Base-by-base conservation (phyloP, 1,140 invertebrate species). In the Caerostris darwini region DNA sequence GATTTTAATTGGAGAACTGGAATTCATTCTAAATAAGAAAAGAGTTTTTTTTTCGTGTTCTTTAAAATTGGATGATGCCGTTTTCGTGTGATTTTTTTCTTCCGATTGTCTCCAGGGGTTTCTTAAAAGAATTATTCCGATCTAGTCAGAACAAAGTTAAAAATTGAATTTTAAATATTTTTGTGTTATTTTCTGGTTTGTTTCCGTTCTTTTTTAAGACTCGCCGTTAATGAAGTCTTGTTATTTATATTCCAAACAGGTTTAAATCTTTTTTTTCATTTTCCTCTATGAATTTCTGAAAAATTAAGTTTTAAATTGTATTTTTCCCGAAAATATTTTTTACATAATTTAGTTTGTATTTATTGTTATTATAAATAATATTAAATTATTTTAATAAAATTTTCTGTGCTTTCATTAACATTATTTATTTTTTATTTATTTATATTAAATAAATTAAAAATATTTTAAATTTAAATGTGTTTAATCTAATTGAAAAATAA, bases 1-100 rank as follows among this genome's bases (percentile, higher is more conserved):
- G 71, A 77, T 77, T 77, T 77, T 77, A 77, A 77, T 77, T 77
- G 71, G 71, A 77, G 71, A 34, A 12, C 71, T 3, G 34, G 14
- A 77, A 53, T 50, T 34, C 10, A 50, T 77, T 77, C n/a, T 53
- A 34, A 77, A 77, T 14, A 34, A 7, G 34, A 10, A 77, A 50
- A 50, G 3, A 17, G 5, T 64, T 10, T 64, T 64, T 14, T 64
- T 64, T 64, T 61, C 8, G 61, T 34, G 34, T 34, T 34, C 34
- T 34, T 34, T 34, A 34, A 34, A 34, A 34, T 34, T 34, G 34
- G 34, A 34, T 34, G 61, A 64, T 64, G 71, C 5, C 0, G 12
- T 77, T 34, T 34, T 77, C 5, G 3, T 77, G 50, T 53, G 5
- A 53, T 50, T 14, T 77, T 5, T 77, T 53, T 77, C 3, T 53